Conservation (phyloP, 2,797 vertebrate species). For the Melanotaenia pygmaea region DNA sequence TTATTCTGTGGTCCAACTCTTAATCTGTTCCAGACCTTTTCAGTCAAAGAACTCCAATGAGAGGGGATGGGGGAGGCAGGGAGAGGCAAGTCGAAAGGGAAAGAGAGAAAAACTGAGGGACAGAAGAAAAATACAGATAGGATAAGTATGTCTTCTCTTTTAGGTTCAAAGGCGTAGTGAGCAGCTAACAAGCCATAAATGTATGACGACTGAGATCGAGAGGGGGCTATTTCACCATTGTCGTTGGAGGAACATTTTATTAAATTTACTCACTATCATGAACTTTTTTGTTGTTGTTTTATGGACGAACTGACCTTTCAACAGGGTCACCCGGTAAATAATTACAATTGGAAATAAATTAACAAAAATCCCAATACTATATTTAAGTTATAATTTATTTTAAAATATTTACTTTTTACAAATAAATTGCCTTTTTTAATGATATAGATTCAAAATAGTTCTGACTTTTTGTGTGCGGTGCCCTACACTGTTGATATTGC, state of each 20-base stretch:
- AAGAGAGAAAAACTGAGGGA: constrained; percentile 69
- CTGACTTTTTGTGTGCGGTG: neutral
- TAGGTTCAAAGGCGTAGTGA: constrained; percentile 67
- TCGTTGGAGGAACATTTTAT: neutral
- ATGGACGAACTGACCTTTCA: neutral
- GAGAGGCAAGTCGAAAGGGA: constrained; percentile 66
- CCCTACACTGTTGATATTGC: neutral
- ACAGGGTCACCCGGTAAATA: neutral
- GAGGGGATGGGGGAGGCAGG: constrained; percentile 60
- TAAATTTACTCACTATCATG: neutral
- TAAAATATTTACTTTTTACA: neutral
- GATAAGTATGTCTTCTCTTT: constrained; percentile 78
- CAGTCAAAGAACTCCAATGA: constrained; percentile 89
- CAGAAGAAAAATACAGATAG: constrained; percentile 74
- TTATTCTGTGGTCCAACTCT: constrained; percentile 91
- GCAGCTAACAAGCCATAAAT: constrained; percentile 50
- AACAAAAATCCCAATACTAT: neutral
- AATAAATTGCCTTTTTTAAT: neutral
- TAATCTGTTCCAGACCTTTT: constrained; percentile 99
- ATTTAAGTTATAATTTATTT: neutral
- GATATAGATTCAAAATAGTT: neutral
- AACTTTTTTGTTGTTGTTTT: neutral
- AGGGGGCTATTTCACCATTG: constrained; percentile 1
- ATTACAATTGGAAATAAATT: neutral
- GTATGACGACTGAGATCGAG: constrained; percentile 45